These are phyloP conservation scores for Mustela erminea DNA, from an alignment of 2,797 vertebrate species.

Conservation along the genomic window DNA sequence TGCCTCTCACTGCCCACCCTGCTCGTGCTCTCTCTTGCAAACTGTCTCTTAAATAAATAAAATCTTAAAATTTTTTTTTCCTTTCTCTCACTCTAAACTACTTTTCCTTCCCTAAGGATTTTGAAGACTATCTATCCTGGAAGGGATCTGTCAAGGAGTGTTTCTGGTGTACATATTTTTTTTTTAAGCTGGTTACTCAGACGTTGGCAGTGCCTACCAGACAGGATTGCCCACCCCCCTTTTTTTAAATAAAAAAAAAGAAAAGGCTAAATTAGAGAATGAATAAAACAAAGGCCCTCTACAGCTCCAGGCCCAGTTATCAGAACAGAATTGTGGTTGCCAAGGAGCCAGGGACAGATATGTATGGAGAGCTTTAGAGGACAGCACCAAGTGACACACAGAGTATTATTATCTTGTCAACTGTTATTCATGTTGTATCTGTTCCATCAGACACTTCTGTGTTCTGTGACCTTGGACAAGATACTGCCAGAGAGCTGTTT, in stretches of 20 bases:
- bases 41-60: not conserved
- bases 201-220: not conserved
- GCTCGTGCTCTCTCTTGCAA: not conserved
- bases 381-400: conserved; percentile 51
- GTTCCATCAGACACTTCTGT: conserved; percentile 57
- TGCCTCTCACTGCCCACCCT: no score
- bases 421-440: conserved; percentile 66
- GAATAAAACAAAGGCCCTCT: conserved; percentile 56
- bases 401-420: conserved; percentile 66
- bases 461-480: conserved; percentile 68
- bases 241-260: not conserved
- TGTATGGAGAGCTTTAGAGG: not conserved
- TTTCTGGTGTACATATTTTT: not conserved
- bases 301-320: not conserved
- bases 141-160: not conserved
- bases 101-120: not conserved
- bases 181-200: not conserved
- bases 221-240: not conserved
- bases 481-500: conserved; percentile 53
- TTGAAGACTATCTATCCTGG: not conserved
- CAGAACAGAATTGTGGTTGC: conserved; percentile 15
- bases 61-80: not conserved
- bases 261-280: conserved; percentile 34
- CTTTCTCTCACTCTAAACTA: not conserved
- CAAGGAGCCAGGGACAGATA: conserved; percentile 43